Evolutionary conservation across 2,888 invertebrate species (phyloP).

Genomic region (Cylloceria caligata): DNA sequence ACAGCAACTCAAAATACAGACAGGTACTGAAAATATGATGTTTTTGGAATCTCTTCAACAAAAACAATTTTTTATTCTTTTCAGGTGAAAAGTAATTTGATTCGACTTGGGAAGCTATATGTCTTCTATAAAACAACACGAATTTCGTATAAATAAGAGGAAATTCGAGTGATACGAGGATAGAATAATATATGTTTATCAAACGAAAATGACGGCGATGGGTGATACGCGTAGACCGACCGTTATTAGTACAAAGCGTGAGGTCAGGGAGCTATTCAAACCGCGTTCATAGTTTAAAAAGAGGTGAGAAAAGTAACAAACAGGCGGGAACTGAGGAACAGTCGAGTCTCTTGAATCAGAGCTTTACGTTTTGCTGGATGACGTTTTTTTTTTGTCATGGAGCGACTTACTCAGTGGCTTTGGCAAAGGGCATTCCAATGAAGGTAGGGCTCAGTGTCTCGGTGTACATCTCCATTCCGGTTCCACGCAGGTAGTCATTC

Average conservation of each 20-base stretch:
- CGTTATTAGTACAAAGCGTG: constrained; percentile 48
- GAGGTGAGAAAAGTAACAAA: constrained; percentile 33
- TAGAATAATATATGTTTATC: constrained; percentile 12
- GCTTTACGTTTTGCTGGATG: constrained; percentile 76
- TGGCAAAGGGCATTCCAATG: constrained; percentile 99
- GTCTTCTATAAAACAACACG: not conserved
- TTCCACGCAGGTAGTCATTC: constrained; percentile 99
- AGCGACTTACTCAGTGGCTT: constrained; percentile 98
- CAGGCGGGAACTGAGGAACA: constrained; percentile 39
- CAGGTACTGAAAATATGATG: not conserved
- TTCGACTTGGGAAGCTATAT: not conserved
- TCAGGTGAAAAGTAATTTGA: not conserved
- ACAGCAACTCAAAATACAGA: no score
- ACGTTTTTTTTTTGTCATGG: constrained; percentile 82
- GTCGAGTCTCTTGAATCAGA: constrained; percentile 83
- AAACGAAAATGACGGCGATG: constrained; percentile 17
- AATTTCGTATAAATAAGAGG: not conserved
- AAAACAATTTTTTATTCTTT: not conserved
- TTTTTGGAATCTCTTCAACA: not conserved
- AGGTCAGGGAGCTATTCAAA: constrained; percentile 40
- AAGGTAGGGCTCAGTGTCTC: constrained; percentile 99
- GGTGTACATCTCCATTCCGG: constrained; percentile 99
- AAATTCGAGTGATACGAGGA: not conserved
- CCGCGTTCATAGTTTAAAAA: constrained; percentile 26
- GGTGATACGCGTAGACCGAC: constrained; percentile 22